These are phyloP conservation scores for Plutomurus gul DNA, from an alignment of 1,140 invertebrate species.

Conservation along the genomic window DNA sequence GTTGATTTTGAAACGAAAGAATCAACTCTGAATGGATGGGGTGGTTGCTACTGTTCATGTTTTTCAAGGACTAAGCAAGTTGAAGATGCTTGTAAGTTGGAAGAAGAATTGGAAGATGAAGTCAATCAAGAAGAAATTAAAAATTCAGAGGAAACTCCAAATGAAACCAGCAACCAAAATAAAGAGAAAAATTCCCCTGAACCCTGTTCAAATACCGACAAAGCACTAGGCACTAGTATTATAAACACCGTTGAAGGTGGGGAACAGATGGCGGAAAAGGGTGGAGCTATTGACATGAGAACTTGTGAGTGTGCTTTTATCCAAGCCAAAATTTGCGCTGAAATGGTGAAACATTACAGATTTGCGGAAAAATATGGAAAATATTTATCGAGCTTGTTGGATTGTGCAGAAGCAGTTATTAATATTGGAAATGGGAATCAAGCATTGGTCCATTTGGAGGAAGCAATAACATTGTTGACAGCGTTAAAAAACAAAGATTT, in stretches of 20 bases:
- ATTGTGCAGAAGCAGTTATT: conserved; percentile 44
- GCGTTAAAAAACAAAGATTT: conserved; percentile 20
- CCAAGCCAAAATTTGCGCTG: conserved; percentile 45
- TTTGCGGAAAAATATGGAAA: conserved; percentile 51
- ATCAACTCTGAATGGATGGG: neutral
- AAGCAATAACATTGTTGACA: conserved; percentile 10
- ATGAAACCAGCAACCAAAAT: neutral
- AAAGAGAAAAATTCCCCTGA: neutral
- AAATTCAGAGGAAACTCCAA: neutral
- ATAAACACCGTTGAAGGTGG: neutral
- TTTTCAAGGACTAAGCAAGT: neutral
- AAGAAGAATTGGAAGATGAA: neutral
- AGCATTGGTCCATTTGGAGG: conserved; percentile 46
- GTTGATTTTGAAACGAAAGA: neutral
- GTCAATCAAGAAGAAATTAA: neutral
- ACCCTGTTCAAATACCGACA: neutral
- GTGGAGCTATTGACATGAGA: conserved; percentile 37
- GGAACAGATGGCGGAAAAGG: neutral
- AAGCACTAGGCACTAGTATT: neutral
- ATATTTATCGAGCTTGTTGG: conserved; percentile 45
- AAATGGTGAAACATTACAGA: conserved; percentile 48
- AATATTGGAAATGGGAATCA: conserved; percentile 43
- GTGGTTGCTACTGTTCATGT: neutral
- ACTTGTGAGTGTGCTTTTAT: conserved; percentile 45
- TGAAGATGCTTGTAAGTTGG: neutral